Percentiles rank a stretch among this genome's conserved stretches.
Evolutionary conservation across 1,140 invertebrate species (phyloP).

Genomic region (Macrocentrus cingulum): DNA sequence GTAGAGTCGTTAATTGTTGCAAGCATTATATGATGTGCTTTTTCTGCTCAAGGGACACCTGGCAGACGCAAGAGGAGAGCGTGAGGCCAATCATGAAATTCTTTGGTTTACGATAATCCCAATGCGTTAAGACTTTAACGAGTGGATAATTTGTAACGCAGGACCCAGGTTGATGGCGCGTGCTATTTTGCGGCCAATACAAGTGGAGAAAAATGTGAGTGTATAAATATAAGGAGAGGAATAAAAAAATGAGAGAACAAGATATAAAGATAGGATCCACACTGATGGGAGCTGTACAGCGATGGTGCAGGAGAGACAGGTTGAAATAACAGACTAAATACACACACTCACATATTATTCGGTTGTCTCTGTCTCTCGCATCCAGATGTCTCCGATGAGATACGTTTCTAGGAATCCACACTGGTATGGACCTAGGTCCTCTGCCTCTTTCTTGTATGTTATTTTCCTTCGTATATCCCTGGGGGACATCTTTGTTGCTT

Average conservation of each 20-base stretch:
- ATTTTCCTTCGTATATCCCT: conserved; percentile 37
- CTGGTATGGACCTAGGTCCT: conserved; percentile 8
- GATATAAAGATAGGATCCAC: not conserved
- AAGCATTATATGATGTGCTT: conserved; percentile 15
- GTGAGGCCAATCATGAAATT: conserved; percentile 10
- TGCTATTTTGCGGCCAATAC: not conserved
- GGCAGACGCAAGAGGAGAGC: too few relatives aligned
- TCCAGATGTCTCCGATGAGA: conserved; percentile 42
- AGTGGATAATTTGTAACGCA: conserved; percentile 8
- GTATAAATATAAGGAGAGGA: not conserved
- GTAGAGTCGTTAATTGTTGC: too few relatives aligned
- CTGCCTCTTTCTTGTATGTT: not conserved
- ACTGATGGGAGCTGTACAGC: too few relatives aligned
- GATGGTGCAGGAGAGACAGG: not conserved
- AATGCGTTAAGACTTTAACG: conserved; percentile 7
- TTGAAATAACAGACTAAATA: not conserved
- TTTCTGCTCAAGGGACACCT: not conserved
- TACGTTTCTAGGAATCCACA: conserved; percentile 41
- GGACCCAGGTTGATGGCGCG: not conserved
- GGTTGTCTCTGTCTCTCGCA: conserved; percentile 6
- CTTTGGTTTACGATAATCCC: conserved; percentile 11
- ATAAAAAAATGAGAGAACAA: not conserved
- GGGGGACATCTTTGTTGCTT: conserved; percentile 38
- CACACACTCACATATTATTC: too few relatives aligned
- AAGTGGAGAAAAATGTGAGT: not conserved